These are phyloP conservation scores for Aphelinus atriplicis DNA, from an alignment of 1,140 invertebrate genomes.

Conservation along the genomic window DNA sequence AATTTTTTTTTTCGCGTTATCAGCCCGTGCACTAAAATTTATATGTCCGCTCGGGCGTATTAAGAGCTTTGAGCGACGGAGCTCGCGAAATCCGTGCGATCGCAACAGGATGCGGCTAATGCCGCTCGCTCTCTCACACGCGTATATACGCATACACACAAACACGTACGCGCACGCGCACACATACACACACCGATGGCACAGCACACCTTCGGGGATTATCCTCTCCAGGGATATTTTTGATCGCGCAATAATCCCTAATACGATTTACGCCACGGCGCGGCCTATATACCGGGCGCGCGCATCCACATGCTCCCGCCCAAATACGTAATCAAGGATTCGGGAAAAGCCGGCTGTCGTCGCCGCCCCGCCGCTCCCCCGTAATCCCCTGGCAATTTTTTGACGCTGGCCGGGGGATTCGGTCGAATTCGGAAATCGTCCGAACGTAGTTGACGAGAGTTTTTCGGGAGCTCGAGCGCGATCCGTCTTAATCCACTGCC, in stretches of 20 bases:
- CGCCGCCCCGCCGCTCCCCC: neutral
- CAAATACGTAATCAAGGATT: conserved; percentile 23
- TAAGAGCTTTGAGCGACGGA: conserved; percentile 8
- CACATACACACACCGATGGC: neutral
- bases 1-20: conserved; percentile 28
- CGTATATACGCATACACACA: neutral
- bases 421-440: too few relatives aligned
- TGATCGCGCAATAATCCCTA: conserved; percentile 66
- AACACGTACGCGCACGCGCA: conserved; percentile 43
- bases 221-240: conserved; percentile 64
- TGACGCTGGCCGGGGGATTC: too few relatives aligned
- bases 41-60: neutral
- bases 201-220: conserved; percentile 54
- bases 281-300: conserved; percentile 44
- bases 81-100: conserved; percentile 3
- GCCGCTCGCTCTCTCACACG: too few relatives aligned
- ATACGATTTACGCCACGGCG: conserved; percentile 64
- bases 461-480: too few relatives aligned
- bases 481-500: neutral
- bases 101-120: neutral
- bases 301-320: conserved; percentile 32
- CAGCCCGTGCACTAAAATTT: conserved; percentile 10
- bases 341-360: conserved; percentile 1
- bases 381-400: neutral
- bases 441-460: too few relatives aligned